Conservation (phyloP, 2,113 vertebrate genomes). For the Garra rufa region DNA sequence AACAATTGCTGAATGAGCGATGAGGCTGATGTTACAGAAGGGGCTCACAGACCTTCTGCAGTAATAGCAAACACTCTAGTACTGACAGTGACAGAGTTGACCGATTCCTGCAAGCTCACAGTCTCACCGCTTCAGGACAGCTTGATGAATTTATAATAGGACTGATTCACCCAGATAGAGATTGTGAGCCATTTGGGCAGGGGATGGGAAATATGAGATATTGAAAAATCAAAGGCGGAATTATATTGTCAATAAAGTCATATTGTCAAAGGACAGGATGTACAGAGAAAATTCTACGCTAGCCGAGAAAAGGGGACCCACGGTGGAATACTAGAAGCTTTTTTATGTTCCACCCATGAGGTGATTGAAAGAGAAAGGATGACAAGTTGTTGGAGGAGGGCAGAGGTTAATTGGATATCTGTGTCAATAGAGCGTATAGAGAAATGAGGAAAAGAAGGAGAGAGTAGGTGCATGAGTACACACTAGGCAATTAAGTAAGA, state of each 20-base stretch:
- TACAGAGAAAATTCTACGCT: not conserved
- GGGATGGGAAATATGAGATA: not conserved
- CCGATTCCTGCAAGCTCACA: not conserved
- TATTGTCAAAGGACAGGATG: not conserved
- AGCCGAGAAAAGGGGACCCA: not conserved
- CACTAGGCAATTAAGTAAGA: not conserved
- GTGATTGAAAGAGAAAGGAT: conserved; percentile 9
- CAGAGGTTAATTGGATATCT: conserved; percentile 21
- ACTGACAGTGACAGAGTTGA: conserved; percentile 27
- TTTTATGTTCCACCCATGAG: not conserved
- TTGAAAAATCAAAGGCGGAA: not conserved
- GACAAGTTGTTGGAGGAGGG: conserved; percentile 2
- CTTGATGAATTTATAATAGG: conserved; percentile 30
- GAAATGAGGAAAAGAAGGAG: not conserved
- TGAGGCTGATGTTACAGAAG: conserved; percentile 1
- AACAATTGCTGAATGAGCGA: not conserved
- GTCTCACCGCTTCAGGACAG: not conserved
- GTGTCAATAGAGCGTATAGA: not conserved
- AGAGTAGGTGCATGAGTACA: conserved; percentile 6
- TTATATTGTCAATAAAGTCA: not conserved
- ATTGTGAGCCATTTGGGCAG: not conserved
- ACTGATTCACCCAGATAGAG: conserved; percentile 1
- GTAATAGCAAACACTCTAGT: conserved; percentile 1
- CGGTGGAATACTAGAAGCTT: not conserved
- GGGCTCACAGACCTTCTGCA: conserved; percentile 1